A percentile compares a stretch with the other conserved stretches of the same genome.
phyloP scores from a whole-genome alignment of 2,888 invertebrate genomes.

The Xanthostigma xanthostigma region DNA sequence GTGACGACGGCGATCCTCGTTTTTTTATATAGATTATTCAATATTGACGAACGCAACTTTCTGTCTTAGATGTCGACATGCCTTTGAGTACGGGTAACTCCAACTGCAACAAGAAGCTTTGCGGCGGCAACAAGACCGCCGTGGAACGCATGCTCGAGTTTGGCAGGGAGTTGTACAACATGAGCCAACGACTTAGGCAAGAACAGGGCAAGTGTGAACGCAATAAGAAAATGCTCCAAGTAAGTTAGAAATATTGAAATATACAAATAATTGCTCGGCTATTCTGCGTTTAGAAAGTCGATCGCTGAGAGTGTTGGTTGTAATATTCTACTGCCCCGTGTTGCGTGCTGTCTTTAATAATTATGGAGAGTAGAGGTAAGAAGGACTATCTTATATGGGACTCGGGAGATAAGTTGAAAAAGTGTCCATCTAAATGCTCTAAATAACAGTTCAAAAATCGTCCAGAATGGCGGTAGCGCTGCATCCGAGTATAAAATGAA shows the following conservation, averaged over 20 bases:
- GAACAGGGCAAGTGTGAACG: constrained; percentile 67
- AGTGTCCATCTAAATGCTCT: too few species aligned
- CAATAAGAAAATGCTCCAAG: constrained; percentile 86
- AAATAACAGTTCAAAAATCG: too few species aligned
- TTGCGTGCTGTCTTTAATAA: too few species aligned
- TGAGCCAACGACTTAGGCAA: constrained; percentile 71
- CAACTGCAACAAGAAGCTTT: constrained; percentile 22
- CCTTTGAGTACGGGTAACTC: constrained; percentile 19
- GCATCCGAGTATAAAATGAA: too few species aligned
- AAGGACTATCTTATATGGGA: too few species aligned
- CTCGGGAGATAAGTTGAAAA: too few species aligned
- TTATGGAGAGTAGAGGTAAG: too few species aligned
- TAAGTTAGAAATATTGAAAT: constrained; percentile 23
- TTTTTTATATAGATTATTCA: constrained; percentile 1
- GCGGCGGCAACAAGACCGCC: constrained; percentile 60
- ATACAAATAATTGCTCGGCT: not conserved
- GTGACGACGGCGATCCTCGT: not conserved
- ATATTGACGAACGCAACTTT: constrained; percentile 6
- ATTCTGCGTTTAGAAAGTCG: too few species aligned
- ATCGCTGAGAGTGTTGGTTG: too few species aligned
- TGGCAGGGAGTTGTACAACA: constrained; percentile 82
- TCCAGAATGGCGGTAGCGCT: too few species aligned
- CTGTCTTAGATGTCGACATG: constrained; percentile 32
- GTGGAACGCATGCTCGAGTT: constrained; percentile 90
- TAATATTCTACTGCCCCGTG: too few species aligned